A percentile compares a stretch with the other conserved stretches of the same genome.
Conservation (phyloP, 1,140 invertebrate genomes). For the Medauroidea extradentata region DNA sequence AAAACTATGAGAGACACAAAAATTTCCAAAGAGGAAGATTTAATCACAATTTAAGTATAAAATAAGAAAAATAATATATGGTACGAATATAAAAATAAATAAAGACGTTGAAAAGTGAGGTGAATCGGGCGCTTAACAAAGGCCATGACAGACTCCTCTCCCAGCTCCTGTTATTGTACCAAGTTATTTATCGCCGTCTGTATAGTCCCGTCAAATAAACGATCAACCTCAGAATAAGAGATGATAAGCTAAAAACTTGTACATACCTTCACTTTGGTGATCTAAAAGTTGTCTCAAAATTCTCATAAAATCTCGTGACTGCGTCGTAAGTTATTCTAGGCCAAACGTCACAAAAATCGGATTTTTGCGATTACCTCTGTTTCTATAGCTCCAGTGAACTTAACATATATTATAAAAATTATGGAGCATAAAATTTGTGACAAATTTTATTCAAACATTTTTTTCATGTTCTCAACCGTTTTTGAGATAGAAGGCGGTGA, state of each 20-base stretch:
- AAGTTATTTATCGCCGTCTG: no score
- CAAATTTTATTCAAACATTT: conserved; percentile 11
- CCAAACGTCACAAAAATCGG: conserved; percentile 17
- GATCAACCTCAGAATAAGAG: conserved; percentile 18
- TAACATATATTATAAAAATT: conserved; percentile 16
- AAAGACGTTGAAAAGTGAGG: no score
- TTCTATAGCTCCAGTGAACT: conserved; percentile 14
- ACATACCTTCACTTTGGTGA: not conserved
- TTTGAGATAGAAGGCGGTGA: conserved; percentile 12
- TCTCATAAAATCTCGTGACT: conserved; percentile 2
- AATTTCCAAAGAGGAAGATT: no score
- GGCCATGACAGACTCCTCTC: no score
- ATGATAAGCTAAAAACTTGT: conserved; percentile 15
- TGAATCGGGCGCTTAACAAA: no score
- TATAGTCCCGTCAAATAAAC: conserved; percentile 6
- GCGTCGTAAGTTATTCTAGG: conserved; percentile 18
- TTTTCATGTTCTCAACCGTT: conserved; percentile 21
- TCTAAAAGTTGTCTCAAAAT: conserved; percentile 15
- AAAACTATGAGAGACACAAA: no score
- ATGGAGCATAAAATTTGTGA: conserved; percentile 20
- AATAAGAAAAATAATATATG: no score
- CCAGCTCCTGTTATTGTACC: no score
- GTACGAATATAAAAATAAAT: no score
- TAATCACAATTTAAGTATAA: no score
- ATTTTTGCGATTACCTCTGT: conserved; percentile 15